A percentile compares a stretch with the other conserved stretches of the same genome.
Conservation (phyloP, 2,797 vertebrate species). For the Aphelocoma californica region DNA sequence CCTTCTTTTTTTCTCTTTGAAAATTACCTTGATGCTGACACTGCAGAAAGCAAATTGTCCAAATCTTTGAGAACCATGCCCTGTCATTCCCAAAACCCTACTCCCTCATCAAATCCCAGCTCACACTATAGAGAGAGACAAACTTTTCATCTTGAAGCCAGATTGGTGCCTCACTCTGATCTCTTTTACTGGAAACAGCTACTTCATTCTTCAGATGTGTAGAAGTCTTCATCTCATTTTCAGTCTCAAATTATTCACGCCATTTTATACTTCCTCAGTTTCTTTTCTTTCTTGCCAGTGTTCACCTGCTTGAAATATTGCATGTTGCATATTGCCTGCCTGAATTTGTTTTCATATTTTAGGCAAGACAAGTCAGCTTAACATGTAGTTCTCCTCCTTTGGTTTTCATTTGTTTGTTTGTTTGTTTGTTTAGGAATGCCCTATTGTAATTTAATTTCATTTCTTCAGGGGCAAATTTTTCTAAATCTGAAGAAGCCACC, state of each 20-base stretch:
- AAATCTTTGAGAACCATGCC: neutral
- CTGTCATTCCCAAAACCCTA: neutral
- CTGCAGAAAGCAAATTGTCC: neutral
- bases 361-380: neutral
- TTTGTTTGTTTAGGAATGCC: neutral
- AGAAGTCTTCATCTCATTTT: neutral
- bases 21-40: neutral
- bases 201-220: neutral
- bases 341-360: neutral
- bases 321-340: neutral
- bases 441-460: neutral
- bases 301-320: neutral
- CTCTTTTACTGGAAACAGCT: neutral
- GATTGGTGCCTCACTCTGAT: neutral
- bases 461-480: neutral
- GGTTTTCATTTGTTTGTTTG: neutral
- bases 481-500: neutral
- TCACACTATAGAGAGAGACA: neutral
- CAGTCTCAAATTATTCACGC: neutral
- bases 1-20: neutral
- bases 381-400: neutral
- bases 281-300: neutral
- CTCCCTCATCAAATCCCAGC: neutral
- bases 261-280: neutral
- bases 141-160: neutral